Base-by-base conservation (phyloP, 2,888 invertebrate species). In the Merodon equestris region DNA sequence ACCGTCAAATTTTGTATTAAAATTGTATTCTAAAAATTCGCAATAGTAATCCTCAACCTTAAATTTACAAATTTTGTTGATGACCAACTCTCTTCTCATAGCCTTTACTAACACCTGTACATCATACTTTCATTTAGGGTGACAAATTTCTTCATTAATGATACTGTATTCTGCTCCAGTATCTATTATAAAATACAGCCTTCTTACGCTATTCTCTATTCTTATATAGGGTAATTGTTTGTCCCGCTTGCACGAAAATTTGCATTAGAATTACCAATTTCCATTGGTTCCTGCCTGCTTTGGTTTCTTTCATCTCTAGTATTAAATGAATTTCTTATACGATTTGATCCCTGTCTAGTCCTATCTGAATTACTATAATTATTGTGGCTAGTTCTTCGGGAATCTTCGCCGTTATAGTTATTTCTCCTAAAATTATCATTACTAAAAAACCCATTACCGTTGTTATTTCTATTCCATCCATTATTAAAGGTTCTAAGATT, bases 91-190 rank as follows among this genome's bases (percentile, higher is more conserved):
- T 42, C 17, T 50, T n/a, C 40, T 12, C 5, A 61, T 1, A 12
- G 17, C 50, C 19, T 50, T 50, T 13, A 51, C 13, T 13, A 5
- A 14, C 0, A 14, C n/a, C 14, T 61, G 38, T 66, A 38, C 36
- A 14, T 53, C 19, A 7, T 1, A 53, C 45, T 45, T 51, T 19
- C 56, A 56, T 12, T 66, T 40, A 1, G 57, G 53, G 4, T 53
- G 5, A 15, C 51, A 68, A 38, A 58, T 13, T 10, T 36, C 48
- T 15, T 18, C 9, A 12, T 50, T 57, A 17, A 72, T 64, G n/a
- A 64, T 57, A 7, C 63, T 71, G 17, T 19, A 50, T 38, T 64
- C 64, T 10, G 57, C 64, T 1, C 64, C 64, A 27, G 50, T 63
- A 13, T 64, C 64, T 45, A 51, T 44, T 9, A 63, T 57, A 57